Evolutionary conservation across 2,888 invertebrate species (phyloP), one percentile per base, ranked within the genome.

Genomic region (Schrankia costaestrigalis): DNA sequence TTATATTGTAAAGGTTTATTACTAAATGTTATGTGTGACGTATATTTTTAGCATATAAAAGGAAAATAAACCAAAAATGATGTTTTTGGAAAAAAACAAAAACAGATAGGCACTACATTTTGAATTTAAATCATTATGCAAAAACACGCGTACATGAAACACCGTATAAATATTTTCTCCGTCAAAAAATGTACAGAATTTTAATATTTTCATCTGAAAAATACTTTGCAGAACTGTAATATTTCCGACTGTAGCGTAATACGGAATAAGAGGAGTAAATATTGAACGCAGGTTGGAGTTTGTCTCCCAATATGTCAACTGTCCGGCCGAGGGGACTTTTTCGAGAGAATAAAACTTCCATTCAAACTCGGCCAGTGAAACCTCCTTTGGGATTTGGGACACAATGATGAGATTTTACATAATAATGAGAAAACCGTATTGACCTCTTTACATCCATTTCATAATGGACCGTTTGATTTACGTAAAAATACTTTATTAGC

Each of bases 331-430:
- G 53, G 63, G 63, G 61, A 55, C 50, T 39, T 46, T 52, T 52
- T 30, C 25, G 53, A 54, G 51, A 46, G 54, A 65, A 73, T 64
- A 70, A 63, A 69, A 63, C 57, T 62, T 63, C 62, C 61, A 64
- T 66, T 66, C 60, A 59, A 58, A 57, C 54, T 62, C 51, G 48
- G 46, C 52, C 55, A 59, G 57, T 61, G 57, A 64, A 48, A 61
- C 62, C 54, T 72, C 75, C 72, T 64, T 46, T 36, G 58, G 63
- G 71, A 71, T 71, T 62, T 60, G 47, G 66, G 63, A 58, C 65
- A 77, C 76, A 78, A 75, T 75, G 53, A 59, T 65, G n/a, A n/a
- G n/a, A 70, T 78, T 79, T 77, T 78, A 67, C 76, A 79, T 80
- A 76, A 78, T 77, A 81, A 78, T 73, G 65, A 67, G 65, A 61